Percentiles rank a stretch among this genome's conserved stretches.
These are phyloP conservation scores for Panthera tigris DNA, from an alignment of 2,113 vertebrate genomes.

Conservation along the genomic window DNA sequence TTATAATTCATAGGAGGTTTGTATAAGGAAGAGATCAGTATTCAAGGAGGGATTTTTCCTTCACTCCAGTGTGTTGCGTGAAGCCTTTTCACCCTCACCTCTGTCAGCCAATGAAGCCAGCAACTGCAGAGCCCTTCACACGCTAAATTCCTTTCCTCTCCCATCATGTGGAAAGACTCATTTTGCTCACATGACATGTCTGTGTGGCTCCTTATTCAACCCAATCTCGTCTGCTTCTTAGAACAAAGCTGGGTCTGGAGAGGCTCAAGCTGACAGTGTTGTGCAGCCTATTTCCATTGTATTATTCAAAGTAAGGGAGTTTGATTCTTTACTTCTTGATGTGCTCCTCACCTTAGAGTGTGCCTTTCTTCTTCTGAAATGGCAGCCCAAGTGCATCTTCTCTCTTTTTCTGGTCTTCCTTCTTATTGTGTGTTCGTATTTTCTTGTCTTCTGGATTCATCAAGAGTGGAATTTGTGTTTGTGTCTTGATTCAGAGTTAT, in stretches of 20 bases:
- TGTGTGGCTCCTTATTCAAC: not conserved
- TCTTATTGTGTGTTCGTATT: not conserved
- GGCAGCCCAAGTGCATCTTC: not conserved
- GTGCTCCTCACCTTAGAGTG: not conserved
- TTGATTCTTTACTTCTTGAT: not conserved
- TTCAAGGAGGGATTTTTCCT: not conserved
- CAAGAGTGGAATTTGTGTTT: not conserved
- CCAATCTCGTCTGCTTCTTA: not conserved
- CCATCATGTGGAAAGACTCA: not conserved
- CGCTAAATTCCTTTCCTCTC: not conserved
- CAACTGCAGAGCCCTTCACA: not conserved
- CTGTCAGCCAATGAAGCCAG: not conserved
- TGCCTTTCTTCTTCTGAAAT: not conserved
- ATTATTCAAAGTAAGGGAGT: not conserved
- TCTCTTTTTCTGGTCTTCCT: not conserved
- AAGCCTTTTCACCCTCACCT: not conserved
- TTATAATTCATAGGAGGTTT: not conserved
- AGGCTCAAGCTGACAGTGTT: not conserved
- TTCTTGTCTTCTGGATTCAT: not conserved
- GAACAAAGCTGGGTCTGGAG: not conserved
- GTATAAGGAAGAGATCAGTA: not conserved
- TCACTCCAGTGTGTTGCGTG: not conserved
- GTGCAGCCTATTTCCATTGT: not conserved
- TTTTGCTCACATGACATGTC: not conserved
- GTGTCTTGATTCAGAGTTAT: not conserved